Evolutionary conservation across 2,113 vertebrate species (phyloP), one percentile per base, ranked within the genome.

Genomic region (Phyllostomus discolor): DNA sequence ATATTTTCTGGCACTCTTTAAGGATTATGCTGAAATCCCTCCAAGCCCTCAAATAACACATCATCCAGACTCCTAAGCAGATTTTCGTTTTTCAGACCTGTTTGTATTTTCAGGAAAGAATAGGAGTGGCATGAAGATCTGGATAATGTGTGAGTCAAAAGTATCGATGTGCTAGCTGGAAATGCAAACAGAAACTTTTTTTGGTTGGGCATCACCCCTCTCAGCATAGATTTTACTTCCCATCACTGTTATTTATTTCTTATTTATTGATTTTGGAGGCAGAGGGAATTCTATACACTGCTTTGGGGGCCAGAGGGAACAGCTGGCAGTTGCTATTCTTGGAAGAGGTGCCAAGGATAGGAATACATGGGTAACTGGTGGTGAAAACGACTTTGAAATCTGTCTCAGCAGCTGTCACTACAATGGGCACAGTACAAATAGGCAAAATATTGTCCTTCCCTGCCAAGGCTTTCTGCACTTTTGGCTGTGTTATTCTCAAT

Each of bases 371-470:
- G 96, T 90, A 97, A 93, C 82, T 57, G 92, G 96, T 59, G 59
- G 94, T 1, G 3, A 70, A 97, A 96, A 97, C 93, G 95, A 82
- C 89, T 97, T 95, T 50, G 95, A 98, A 98, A 98, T 98, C 98
- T 98, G 98, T 96, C 98, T 72, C 83, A 98, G 98, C 98, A 99
- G 98, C 98, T 99, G 98, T 97, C 98, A 80, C 96, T 92, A 93
- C 0, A 3, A 96, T 78, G 95, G 97, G 76, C 96, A 92, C 75
- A 54, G 94, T 33, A 76, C 89, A 97, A 95, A 98, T 43, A 97
- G 52, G 50, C 89, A 97, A 96, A 98, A 95, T 0, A 22, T 33
- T 93, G 24, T 85, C 90, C 48, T 35, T 48, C 11, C 16, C 54
- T 98, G 98, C 98, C 98, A 98, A 97, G 88, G 89, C 96, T 88